Evolutionary conservation across 1,140 invertebrate genomes (phyloP).

Genomic region (Penaeus japonicus): DNA sequence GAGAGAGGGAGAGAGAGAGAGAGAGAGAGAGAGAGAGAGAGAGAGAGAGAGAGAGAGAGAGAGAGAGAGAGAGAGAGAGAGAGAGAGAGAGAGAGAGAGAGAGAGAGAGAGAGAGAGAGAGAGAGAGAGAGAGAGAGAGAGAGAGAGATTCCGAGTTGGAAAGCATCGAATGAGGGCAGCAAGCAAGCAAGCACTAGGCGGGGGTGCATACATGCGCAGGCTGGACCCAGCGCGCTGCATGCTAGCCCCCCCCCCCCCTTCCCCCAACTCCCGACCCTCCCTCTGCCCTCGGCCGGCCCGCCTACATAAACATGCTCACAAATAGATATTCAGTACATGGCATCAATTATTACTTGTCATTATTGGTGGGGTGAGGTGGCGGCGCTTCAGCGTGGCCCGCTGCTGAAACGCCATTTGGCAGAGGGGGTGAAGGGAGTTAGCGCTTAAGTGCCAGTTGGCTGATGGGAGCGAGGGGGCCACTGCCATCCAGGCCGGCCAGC

Average conservation of each 20-base stretch:
- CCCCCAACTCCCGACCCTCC: too few species aligned
- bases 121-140: not conserved
- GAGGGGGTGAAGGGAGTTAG: too few species aligned
- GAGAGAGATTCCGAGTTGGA: slow-evolving; percentile 11
- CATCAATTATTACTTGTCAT: slow-evolving; percentile 56
- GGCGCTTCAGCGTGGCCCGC: slow-evolving; percentile 39
- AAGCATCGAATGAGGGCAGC: slow-evolving; percentile 28
- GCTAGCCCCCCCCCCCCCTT: too few species aligned
- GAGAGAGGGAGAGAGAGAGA: not conserved
- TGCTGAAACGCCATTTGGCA: slow-evolving; percentile 14
- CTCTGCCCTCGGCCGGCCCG: slow-evolving; percentile 23
- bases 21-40: not conserved
- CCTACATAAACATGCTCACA: slow-evolving; percentile 52
- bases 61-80: slow-evolving; percentile 7
- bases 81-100: too few species aligned
- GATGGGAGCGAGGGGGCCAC: too few species aligned
- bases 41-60: not conserved
- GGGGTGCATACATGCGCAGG: slow-evolving; percentile 39
- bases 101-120: not conserved
- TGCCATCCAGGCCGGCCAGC: too few species aligned
- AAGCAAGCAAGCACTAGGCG: not conserved
- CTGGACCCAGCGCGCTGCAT: slow-evolving; percentile 11
- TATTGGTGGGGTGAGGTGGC: slow-evolving; percentile 49
- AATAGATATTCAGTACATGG: slow-evolving; percentile 56
- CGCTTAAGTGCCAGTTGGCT: too few species aligned